phyloP scores from a whole-genome alignment of 2,797 vertebrate species.

The Tragopan temminckii region DNA sequence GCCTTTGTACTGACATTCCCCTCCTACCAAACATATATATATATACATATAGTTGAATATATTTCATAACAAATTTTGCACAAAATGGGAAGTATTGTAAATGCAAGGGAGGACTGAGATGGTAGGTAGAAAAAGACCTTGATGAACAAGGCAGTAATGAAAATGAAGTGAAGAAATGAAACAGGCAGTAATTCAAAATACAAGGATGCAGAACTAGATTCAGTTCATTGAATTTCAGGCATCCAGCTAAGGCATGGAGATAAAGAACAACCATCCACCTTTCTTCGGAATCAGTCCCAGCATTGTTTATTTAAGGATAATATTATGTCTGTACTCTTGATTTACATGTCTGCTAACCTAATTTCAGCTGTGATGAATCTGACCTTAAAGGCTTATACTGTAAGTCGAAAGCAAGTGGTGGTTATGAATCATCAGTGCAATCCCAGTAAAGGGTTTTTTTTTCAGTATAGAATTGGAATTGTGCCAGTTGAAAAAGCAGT shows the following conservation, averaged over 20 bases:
- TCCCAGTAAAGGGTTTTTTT: neutral
- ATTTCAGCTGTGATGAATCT: neutral
- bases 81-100: neutral
- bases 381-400: neutral
- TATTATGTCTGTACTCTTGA: neutral
- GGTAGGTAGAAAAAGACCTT: neutral
- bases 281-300: neutral
- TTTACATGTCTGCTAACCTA: neutral
- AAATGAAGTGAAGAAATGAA: neutral
- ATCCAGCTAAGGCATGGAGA: neutral
- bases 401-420: neutral
- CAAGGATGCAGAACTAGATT: neutral
- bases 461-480: neutral
- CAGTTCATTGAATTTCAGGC: neutral
- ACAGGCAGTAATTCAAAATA: neutral
- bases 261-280: neutral
- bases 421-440: neutral
- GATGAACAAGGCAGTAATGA: neutral
- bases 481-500: neutral
- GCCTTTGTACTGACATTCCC: neutral
- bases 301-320: neutral
- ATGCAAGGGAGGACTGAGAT: neutral
- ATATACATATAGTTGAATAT: neutral
- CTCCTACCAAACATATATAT: neutral
- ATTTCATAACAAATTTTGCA: neutral